phyloP scores from a whole-genome alignment of 2,888 invertebrate species.

The Lomographa bimaculata region DNA sequence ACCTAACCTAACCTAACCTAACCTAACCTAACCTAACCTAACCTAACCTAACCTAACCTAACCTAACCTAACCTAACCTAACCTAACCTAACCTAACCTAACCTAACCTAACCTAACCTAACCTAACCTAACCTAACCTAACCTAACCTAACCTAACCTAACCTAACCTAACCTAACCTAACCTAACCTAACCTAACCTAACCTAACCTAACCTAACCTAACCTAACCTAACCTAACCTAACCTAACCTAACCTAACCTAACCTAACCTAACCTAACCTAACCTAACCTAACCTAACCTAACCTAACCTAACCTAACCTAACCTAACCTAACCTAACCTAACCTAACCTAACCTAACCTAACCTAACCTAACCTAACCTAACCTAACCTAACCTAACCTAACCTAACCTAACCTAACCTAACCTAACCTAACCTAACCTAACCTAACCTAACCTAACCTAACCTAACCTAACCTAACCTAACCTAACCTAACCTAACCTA shows the following conservation, averaged over 20 bases:
- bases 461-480: constrained; percentile 9
- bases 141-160: constrained; percentile 11
- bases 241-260: constrained; percentile 8
- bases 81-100: constrained; percentile 11
- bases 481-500: constrained; percentile 8
- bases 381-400: constrained; percentile 11
- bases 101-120: constrained; percentile 9
- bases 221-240: constrained; percentile 9
- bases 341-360: constrained; percentile 9
- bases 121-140: constrained; percentile 8
- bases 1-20: constrained; percentile 8
- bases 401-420: constrained; percentile 9
- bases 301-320: constrained; percentile 8
- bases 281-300: constrained; percentile 9
- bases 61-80: constrained; percentile 8
- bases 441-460: constrained; percentile 11
- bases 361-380: constrained; percentile 8
- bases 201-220: constrained; percentile 11
- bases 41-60: constrained; percentile 9
- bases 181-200: constrained; percentile 8
- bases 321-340: constrained; percentile 11
- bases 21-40: constrained; percentile 11
- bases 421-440: constrained; percentile 8
- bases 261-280: constrained; percentile 11
- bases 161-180: constrained; percentile 9